Percentiles rank a stretch among this genome's conserved stretches.
These are phyloP conservation scores for Pantelozetes paolii DNA, from an alignment of 2,888 invertebrate genomes.

Conservation along the genomic window DNA sequence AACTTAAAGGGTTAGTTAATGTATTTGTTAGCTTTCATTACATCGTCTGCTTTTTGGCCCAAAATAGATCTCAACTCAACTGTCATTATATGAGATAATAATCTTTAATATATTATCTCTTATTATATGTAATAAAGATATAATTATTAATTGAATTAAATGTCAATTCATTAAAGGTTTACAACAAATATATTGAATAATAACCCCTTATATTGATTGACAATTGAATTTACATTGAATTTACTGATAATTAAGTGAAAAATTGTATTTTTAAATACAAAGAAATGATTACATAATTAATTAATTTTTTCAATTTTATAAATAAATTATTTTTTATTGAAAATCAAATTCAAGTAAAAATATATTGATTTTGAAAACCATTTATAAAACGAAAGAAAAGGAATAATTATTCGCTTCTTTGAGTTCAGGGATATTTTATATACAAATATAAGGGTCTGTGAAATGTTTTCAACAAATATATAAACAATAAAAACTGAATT, in stretches of 20 bases:
- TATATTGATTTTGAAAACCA: too few species aligned
- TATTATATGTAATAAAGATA: not conserved
- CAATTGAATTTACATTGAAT: too few species aligned
- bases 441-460: constrained; percentile 1
- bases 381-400: too few species aligned
- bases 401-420: not conserved
- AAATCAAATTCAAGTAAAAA: too few species aligned
- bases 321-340: too few species aligned
- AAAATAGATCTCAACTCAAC: not conserved
- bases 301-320: too few species aligned
- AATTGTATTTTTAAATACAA: too few species aligned
- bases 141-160: not conserved
- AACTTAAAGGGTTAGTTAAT: constrained; percentile 26
- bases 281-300: too few species aligned
- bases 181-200: too few species aligned
- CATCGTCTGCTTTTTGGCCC: not conserved
- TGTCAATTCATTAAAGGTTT: not conserved
- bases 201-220: too few species aligned
- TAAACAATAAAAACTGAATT: constrained; percentile 2
- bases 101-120: not conserved
- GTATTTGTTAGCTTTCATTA: not conserved
- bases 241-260: too few species aligned
- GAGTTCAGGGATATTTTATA: not conserved
- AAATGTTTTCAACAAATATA: not conserved
- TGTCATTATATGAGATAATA: constrained; percentile 15